Evolutionary conservation across 1,140 invertebrate genomes (phyloP).

Genomic region (Lasaia peninsularis): DNA sequence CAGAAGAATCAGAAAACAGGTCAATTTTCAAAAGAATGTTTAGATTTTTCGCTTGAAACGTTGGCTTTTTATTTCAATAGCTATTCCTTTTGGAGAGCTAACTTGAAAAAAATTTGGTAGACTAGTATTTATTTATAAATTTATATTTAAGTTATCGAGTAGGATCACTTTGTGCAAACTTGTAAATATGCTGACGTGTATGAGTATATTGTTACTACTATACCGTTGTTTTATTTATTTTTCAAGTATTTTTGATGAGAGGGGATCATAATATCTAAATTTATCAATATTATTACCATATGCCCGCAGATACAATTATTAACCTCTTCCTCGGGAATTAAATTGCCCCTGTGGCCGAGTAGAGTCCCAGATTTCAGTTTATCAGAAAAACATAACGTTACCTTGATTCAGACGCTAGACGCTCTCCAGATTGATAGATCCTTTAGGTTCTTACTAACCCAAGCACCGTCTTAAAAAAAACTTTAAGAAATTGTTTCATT

Average conservation of each 20-base stretch:
- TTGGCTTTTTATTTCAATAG: constrained; percentile 40
- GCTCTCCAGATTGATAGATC: too few relatives aligned
- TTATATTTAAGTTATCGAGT: constrained; percentile 39
- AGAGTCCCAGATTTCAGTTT: too few relatives aligned
- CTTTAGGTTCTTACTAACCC: too few relatives aligned
- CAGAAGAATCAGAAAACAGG: constrained; percentile 21
- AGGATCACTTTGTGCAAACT: constrained; percentile 70
- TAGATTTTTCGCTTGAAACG: constrained; percentile 37
- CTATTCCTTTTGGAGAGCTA: constrained; percentile 41
- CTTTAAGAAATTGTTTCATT: too few relatives aligned
- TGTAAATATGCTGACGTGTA: constrained; percentile 58
- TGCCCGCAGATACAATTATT: too few relatives aligned
- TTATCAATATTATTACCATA: neutral
- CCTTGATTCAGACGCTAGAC: too few relatives aligned
- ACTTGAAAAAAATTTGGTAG: constrained; percentile 41
- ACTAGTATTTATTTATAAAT: constrained; percentile 36
- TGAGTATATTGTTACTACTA: constrained; percentile 32
- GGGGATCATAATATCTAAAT: too few relatives aligned
- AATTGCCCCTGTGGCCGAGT: too few relatives aligned
- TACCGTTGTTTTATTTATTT: constrained; percentile 9
- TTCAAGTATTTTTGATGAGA: too few relatives aligned
- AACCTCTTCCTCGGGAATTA: too few relatives aligned
- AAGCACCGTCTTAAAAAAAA: too few relatives aligned
- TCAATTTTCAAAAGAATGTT: constrained; percentile 38
- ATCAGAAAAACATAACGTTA: too few relatives aligned